Evolutionary conservation across 2,113 vertebrate genomes (phyloP).

Genomic region (Pogona vitticeps): DNA sequence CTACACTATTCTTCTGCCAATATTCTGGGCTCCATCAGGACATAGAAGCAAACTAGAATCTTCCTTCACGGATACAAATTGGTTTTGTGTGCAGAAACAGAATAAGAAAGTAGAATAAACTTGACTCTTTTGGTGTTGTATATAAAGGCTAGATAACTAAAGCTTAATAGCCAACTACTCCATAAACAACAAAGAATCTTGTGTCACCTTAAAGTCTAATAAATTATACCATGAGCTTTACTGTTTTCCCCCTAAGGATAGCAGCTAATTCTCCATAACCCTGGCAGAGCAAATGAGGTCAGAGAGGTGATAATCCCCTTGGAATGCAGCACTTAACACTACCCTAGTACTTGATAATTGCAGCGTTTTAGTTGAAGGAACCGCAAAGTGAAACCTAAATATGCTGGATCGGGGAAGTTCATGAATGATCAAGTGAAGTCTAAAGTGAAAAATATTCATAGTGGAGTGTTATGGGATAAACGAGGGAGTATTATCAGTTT

Average conservation of each 20-base stretch:
- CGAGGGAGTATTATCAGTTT: neutral
- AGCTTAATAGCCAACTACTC: neutral
- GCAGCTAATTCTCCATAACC: neutral
- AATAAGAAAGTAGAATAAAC: neutral
- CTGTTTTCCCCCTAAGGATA: neutral
- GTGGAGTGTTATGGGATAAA: neutral
- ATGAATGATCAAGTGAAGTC: neutral
- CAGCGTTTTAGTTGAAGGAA: conserved; percentile 14
- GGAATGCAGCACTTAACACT: conserved; percentile 16
- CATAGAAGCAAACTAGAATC: neutral
- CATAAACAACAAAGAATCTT: neutral
- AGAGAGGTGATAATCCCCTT: neutral
- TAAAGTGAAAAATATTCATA: neutral
- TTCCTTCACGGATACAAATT: neutral
- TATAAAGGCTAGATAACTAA: neutral
- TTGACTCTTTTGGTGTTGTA: neutral
- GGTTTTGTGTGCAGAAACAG: neutral
- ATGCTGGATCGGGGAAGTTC: neutral
- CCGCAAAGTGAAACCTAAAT: neutral
- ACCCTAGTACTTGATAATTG: neutral
- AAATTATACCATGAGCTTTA: neutral
- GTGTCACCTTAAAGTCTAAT: neutral
- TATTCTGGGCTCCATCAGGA: neutral
- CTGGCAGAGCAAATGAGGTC: conserved; percentile 13
- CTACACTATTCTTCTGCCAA: neutral